phyloP scores from a whole-genome alignment of 2,797 vertebrate species.

The Huso huso region DNA sequence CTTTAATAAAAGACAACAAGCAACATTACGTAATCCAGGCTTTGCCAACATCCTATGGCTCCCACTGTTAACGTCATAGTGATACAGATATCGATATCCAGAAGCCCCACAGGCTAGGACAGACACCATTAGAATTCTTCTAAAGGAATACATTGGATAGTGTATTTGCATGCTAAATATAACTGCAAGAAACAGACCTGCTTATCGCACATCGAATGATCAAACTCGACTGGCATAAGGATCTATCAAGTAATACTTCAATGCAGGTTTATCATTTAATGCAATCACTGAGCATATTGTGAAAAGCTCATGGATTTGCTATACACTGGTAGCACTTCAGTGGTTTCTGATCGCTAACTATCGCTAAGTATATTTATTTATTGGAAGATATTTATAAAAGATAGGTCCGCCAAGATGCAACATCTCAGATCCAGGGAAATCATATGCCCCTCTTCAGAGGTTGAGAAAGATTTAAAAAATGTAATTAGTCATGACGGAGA shows the following conservation, averaged over 20 bases:
- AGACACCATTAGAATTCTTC: slow-evolving; percentile 24
- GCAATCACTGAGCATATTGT: slow-evolving; percentile 35
- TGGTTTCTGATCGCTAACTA: slow-evolving; percentile 11
- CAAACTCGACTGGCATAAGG: slow-evolving; percentile 6
- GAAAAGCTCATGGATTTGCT: slow-evolving; percentile 12
- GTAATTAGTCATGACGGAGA: too few relatives aligned
- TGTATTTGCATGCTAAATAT: neutral
- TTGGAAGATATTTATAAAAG: slow-evolving; percentile 25
- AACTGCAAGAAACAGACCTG: neutral
- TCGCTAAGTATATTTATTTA: slow-evolving; percentile 26
- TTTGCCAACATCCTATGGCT: neutral
- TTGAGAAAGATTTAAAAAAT: neutral
- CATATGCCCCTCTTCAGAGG: slow-evolving; percentile 12
- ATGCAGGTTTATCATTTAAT: slow-evolving; percentile 31
- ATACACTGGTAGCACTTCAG: slow-evolving; percentile 8
- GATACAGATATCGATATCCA: slow-evolving; percentile 21
- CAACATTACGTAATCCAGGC: neutral
- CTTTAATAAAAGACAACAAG: slow-evolving; percentile 1
- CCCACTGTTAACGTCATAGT: slow-evolving; percentile 1
- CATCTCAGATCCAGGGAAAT: slow-evolving; percentile 20
- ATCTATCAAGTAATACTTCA: slow-evolving; percentile 11
- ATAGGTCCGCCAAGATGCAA: slow-evolving; percentile 24
- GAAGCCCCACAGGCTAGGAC: slow-evolving; percentile 29
- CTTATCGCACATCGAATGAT: slow-evolving; percentile 12
- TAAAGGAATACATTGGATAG: neutral